Evolutionary conservation across 2,797 vertebrate genomes (phyloP).

Genomic region (Neosalanx taihuensis): DNA sequence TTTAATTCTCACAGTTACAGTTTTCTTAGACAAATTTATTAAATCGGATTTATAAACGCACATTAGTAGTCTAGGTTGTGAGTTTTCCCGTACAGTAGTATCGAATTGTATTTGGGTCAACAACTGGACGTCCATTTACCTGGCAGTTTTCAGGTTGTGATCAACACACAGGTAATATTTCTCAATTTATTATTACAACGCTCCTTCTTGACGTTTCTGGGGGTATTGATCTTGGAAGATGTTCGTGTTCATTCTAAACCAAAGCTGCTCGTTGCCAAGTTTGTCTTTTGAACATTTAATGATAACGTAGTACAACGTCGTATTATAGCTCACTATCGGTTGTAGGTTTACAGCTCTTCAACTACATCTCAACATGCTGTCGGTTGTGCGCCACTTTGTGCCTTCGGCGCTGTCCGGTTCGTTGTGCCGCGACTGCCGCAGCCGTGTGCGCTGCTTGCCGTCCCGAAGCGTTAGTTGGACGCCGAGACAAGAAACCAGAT

Average conservation of each 20-base stretch:
- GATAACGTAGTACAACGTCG: background rate
- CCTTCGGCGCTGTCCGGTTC: slow-evolving; percentile 41
- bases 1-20: slow-evolving; percentile 46
- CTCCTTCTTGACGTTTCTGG: background rate
- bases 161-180: slow-evolving; percentile 48
- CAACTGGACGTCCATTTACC: slow-evolving; percentile 21
- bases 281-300: background rate
- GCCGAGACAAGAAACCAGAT: slow-evolving; percentile 61
- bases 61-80: slow-evolving; percentile 28
- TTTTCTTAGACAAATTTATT: slow-evolving; percentile 31
- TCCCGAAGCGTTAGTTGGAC: slow-evolving; percentile 51
- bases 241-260: background rate
- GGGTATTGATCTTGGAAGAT: background rate
- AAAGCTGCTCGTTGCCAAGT: background rate
- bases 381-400: slow-evolving; percentile 41
- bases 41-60: slow-evolving; percentile 33
- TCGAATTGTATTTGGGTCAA: slow-evolving; percentile 36
- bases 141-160: slow-evolving; percentile 37
- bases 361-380: slow-evolving; percentile 58
- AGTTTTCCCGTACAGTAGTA: slow-evolving; percentile 18
- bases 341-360: slow-evolving; percentile 4
- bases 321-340: background rate
- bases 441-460: slow-evolving; percentile 26
- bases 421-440: slow-evolving; percentile 50
- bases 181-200: background rate